These are phyloP conservation scores for Procambarus virginalis DNA, from an alignment of 1,140 invertebrate species.

Conservation along the genomic window DNA sequence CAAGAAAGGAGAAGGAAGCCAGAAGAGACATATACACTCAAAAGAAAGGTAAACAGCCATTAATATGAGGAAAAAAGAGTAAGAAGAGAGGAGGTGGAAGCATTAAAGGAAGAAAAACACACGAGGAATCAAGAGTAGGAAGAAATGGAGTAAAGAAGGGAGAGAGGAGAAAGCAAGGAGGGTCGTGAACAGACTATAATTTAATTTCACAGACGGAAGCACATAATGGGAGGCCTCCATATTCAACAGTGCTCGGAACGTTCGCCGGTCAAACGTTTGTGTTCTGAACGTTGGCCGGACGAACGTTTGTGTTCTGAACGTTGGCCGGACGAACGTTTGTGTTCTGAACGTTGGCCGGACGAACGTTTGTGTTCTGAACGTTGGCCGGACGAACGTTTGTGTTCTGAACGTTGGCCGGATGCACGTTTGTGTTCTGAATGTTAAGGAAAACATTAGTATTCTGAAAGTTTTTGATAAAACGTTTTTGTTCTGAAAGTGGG, in stretches of 20 bases:
- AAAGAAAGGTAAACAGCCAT: neutral
- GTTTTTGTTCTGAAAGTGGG: no score
- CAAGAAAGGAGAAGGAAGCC: neutral
- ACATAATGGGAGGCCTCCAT: neutral
- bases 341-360: neutral
- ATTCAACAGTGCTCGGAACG: neutral
- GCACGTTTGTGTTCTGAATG: no score
- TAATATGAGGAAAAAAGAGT: neutral
- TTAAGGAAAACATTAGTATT: no score
- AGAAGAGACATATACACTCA: neutral
- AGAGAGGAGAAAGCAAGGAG: no score
- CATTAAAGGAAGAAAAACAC: neutral
- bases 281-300: neutral
- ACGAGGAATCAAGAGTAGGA: neutral
- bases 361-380: neutral
- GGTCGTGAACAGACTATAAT: neutral
- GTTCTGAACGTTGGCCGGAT: neutral
- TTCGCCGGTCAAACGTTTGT: neutral
- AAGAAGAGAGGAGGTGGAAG: neutral
- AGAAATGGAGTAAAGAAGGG: neutral
- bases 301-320: no score
- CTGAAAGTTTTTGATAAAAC: no score
- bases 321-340: neutral
- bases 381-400: neutral
- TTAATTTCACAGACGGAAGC: neutral